phyloP scores from a whole-genome alignment of 2,888 invertebrate species.

The Hybos culiciformis region DNA sequence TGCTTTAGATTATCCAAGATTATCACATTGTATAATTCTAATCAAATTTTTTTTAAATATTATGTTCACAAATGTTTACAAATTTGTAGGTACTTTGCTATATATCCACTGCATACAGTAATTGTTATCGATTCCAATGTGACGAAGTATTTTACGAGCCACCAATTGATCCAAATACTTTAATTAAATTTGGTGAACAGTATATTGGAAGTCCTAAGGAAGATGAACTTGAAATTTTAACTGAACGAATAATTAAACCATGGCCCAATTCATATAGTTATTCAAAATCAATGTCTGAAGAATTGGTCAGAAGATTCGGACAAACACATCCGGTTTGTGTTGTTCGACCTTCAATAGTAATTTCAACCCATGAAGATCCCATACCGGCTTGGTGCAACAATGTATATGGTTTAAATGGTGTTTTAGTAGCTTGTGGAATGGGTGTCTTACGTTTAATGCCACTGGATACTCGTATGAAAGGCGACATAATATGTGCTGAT shows the following conservation, averaged over 20 bases:
- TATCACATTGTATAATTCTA: too few species aligned
- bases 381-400: constrained; percentile 20
- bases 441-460: constrained; percentile 17
- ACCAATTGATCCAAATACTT: constrained; percentile 17
- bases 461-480: constrained; percentile 4
- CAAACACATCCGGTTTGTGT: constrained; percentile 16
- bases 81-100: constrained; percentile 21
- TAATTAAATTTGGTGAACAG: constrained; percentile 17
- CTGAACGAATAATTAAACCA: constrained; percentile 17
- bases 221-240: constrained; percentile 9
- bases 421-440: constrained; percentile 15
- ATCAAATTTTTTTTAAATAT: too few species aligned
- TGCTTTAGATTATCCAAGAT: too few species aligned
- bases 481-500: constrained; percentile 21
- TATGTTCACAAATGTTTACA: too few species aligned
- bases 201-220: neutral
- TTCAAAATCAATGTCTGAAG: constrained; percentile 20
- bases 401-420: constrained; percentile 19
- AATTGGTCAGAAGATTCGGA: constrained; percentile 17
- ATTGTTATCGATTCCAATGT: constrained; percentile 12
- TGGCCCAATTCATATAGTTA: constrained; percentile 22
- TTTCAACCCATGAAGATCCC: constrained; percentile 21
- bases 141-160: constrained; percentile 20
- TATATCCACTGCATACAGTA: constrained; percentile 22
- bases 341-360: constrained; percentile 20